Conservation (phyloP, 2,797 vertebrate genomes). For the Eutrigla gurnardus region DNA sequence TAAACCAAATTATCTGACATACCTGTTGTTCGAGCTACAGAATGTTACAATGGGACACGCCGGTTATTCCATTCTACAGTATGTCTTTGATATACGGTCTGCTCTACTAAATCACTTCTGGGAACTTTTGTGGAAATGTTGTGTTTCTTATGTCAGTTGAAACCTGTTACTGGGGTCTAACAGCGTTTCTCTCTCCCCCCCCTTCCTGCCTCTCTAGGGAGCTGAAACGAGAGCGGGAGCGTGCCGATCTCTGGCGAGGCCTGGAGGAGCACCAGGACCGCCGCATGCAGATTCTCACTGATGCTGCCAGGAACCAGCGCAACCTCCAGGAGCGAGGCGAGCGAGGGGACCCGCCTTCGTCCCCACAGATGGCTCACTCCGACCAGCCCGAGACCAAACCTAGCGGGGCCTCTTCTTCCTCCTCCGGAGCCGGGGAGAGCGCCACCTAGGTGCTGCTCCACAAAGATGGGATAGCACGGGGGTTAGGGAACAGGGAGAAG, state of each 20-base stretch:
- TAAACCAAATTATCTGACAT: no score
- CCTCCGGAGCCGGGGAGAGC: conserved; percentile 69
- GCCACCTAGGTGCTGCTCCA: conserved; percentile 71
- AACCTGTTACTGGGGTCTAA: no score
- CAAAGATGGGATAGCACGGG: conserved; percentile 40
- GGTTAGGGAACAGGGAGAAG: conserved; percentile 55
- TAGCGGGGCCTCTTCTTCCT: conserved; percentile 67
- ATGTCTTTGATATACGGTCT: background rate
- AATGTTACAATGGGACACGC: no score
- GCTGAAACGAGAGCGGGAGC: conserved; percentile 89
- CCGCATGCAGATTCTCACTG: conserved; percentile 88
- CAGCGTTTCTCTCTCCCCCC: background rate
- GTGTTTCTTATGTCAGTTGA: background rate
- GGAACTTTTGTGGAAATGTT: background rate
- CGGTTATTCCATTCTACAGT: background rate
- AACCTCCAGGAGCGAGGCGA: conserved; percentile 87
- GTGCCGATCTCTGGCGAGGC: conserved; percentile 89
- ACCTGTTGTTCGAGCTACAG: no score
- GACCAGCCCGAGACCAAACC: conserved; percentile 74
- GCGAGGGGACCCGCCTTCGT: conserved; percentile 69
- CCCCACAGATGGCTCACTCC: conserved; percentile 67
- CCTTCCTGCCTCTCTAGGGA: conserved; percentile 78
- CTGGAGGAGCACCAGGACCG: conserved; percentile 91
- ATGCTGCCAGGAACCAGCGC: conserved; percentile 88
- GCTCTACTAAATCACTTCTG: background rate